A percentile compares a stretch with the other conserved stretches of the same genome.
Conservation (phyloP, 1,140 invertebrate species). For the Lethrus apterus region DNA sequence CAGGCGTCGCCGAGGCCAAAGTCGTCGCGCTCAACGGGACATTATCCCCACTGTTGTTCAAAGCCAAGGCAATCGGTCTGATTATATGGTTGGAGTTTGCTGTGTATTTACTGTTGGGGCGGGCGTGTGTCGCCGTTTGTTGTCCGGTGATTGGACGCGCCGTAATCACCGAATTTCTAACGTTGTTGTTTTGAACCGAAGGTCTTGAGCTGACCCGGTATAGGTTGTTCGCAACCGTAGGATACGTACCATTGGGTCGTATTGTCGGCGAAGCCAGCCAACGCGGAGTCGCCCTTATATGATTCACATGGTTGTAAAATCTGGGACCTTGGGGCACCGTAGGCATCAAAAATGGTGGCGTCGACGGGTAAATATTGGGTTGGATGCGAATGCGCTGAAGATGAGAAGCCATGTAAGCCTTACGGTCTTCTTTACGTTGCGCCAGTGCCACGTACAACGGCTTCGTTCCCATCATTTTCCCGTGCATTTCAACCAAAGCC, state of each 20-base stretch:
- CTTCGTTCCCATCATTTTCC: constrained; percentile 59
- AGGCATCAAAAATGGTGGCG: constrained; percentile 31
- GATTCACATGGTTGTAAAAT: constrained; percentile 33
- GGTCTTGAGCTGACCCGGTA: constrained; percentile 30
- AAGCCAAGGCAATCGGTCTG: constrained; percentile 19
- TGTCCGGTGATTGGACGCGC: constrained; percentile 33
- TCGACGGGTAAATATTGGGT: constrained; percentile 25
- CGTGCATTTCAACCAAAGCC: constrained; percentile 69
- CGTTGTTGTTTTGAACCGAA: constrained; percentile 24
- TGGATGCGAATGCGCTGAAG: constrained; percentile 53
- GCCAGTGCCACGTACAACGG: constrained; percentile 68
- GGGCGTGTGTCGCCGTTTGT: constrained; percentile 25
- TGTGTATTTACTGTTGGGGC: constrained; percentile 35
- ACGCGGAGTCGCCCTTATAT: constrained; percentile 33
- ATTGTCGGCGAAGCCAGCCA: constrained; percentile 30
- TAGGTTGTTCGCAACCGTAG: constrained; percentile 19
- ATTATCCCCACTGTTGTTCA: constrained; percentile 30
- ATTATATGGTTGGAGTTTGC: constrained; percentile 24
- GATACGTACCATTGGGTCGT: constrained; percentile 37
- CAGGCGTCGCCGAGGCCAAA: constrained; percentile 46
- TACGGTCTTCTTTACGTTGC: constrained; percentile 66
- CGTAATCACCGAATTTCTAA: constrained; percentile 22
- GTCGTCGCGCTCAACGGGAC: constrained; percentile 38
- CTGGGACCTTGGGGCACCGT: constrained; percentile 35
- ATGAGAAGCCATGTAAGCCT: constrained; percentile 60